A percentile compares a stretch with the other conserved stretches of the same genome.
phyloP scores from a whole-genome alignment of 2,113 vertebrate genomes.

The Lonchura striata region DNA sequence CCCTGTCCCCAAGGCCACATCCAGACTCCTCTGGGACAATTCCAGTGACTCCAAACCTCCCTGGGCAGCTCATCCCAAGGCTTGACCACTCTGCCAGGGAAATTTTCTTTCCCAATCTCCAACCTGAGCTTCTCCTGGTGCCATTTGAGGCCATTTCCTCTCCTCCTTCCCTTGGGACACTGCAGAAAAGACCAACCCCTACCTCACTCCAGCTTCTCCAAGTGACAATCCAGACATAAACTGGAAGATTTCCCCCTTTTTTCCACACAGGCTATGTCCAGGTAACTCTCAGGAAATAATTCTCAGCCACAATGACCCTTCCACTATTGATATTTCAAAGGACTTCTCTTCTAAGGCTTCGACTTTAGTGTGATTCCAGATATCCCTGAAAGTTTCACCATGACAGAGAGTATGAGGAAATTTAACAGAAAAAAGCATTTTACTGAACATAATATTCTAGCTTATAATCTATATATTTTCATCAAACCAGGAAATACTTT shows the following conservation, averaged over 20 bases:
- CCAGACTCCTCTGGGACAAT: not conserved
- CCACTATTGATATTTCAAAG: not conserved
- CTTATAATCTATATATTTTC: not conserved
- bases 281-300: not conserved
- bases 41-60: not conserved
- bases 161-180: rapidly evolving
- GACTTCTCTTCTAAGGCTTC: not conserved
- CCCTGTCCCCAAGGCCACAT: not conserved
- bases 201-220: not conserved
- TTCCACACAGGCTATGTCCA: not conserved
- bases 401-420: not conserved
- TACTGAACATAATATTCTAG: not conserved
- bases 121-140: rapidly evolving
- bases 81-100: not conserved
- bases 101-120: rapidly evolving
- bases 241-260: not conserved
- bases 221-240: not conserved
- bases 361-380: not conserved
- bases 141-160: not conserved
- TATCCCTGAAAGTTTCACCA: not conserved
- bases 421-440: not conserved
- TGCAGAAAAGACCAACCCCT: rapidly evolving
- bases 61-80: not conserved
- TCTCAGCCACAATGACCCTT: not conserved
- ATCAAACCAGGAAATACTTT: not conserved